Evolutionary conservation across 1,140 invertebrate species (phyloP), one percentile per base, ranked within the genome.

Genomic region (Penaeus vannamei): DNA sequence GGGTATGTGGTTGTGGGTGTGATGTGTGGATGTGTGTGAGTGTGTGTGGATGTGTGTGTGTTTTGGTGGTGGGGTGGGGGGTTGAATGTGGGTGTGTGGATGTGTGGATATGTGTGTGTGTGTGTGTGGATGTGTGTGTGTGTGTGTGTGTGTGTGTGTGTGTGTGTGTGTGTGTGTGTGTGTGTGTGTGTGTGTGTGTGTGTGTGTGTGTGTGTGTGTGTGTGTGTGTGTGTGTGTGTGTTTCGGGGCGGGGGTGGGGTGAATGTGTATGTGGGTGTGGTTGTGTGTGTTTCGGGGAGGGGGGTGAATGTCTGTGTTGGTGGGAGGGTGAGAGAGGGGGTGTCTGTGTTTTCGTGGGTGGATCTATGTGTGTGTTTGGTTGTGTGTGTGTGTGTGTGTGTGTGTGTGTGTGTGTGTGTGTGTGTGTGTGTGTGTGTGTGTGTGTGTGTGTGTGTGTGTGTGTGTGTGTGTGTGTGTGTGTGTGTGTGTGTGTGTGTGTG

Each of bases 381-480:
- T 72, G 14, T 72, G 66, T 72, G 66, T 22, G 66, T 69, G 66
- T 69, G 66, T 69, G 66, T 69, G 14, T 69, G 66, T 69, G 66
- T 69, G 66, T 69, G 66, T 69, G 66, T 69, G 66, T 69, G 66
- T 69, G 66, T 69, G 66, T 69, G 66, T 69, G 66, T 69, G 66
- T 69, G 66, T 69, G 66, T 69, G 66, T 22, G 66, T 69, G 66
- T 69, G 66, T 69, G 66, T 69, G 14, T 8, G 66, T 69, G 66
- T 69, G 66, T 69, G 66, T 69, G 20, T 5, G 14, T 69, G 12
- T 22, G 66, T 69, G 20, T 69, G 20, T 69, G 20, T 69, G 66
- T 69, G 66, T 69, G 66, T 69, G 20, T 69, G 66, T 69, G 66
- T 69, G 66, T 69, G 23, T 69, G 29, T 69, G 66, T 19, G 66